Evolutionary conservation across 2,113 vertebrate genomes (phyloP), one percentile per base, ranked within the genome.

Genomic region (Irena cyanogastra): DNA sequence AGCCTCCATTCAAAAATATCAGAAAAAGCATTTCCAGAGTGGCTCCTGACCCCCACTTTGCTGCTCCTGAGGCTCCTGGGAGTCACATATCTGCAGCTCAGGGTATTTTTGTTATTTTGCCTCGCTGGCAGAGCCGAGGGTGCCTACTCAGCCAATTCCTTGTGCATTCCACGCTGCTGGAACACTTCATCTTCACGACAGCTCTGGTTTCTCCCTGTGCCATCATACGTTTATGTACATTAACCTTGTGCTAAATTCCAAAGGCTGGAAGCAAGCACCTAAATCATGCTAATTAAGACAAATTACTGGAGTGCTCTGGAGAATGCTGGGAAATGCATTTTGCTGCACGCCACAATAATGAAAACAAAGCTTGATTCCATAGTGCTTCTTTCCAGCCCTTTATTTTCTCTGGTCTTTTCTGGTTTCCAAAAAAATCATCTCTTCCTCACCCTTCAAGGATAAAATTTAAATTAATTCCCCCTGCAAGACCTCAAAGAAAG

Each of bases 261-360:
- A 79, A 94, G 56, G 71, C 86, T 94, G 77, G 78, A 91, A 97
- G 75, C 83, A 93, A 15, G 69, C 79, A 75, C 75, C 78, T 91
- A 94, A 95, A 97, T 94, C 88, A 77, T 45, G 50, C 50, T 95
- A 96, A 97, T 97, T 97, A 95, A 94, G 94, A 97, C 35, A 21
- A 95, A 95, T 97, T 93, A 90, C 72, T 63, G 68, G 83, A 53
- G 87, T 49, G 49, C 35, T 88, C 80, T 60, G 81, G 90, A 82
- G 91, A 81, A 92, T 0, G 0, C 78, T 49, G 59, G 75, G 84
- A 96, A 94, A 96, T 79, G 68, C 66, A 56, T 88, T 97, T 95
- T 89, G 60, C 75, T 79, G 86, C 71, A 47, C 4, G 44, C 47
- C 41, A 80, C 54, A 65, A 15, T 71, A 86, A 91, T 63, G 79